Evolutionary conservation across 2,888 invertebrate genomes (phyloP), one percentile per base, ranked within the genome.

Genomic region (Eupeodes latifasciatus): DNA sequence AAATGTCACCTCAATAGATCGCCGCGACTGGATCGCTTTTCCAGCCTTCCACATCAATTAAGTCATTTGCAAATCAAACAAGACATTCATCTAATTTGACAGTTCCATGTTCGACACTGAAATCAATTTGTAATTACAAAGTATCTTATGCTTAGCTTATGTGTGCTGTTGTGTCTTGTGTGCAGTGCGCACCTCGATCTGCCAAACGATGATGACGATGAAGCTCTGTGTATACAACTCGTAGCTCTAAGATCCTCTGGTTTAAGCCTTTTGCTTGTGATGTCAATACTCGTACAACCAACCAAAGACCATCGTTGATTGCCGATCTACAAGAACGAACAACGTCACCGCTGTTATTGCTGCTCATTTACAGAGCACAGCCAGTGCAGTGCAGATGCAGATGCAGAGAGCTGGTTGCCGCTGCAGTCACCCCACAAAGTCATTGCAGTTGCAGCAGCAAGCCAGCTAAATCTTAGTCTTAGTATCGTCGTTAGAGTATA

Each of bases 81-180:
- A 89, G 89, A 89, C 89, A 89, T 89, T 89, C 85, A 89, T 89
- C 85, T 89, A 89, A 89, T 89, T 89, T 89, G 89, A 85, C 89
- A 85, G 85, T 82, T 82, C 72, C 85, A 89, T 89, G 89, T 89
- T 89, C 89, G 85, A 89, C 89, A 89, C 82, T 89, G 81, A 89
- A 89, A 89, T 85, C 89, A 89, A 89, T 89, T 89, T 89, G 89
- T 89, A 89, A 89, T 89, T 89, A 89, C 89, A 89, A 89, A 85
- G 81, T 85, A 81, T 66, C 27, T 66, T 47, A 66, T 66, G 74
- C 72, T 59, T 78, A 85, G 27, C 27, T 27, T 27, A 27, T 27
- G 27, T 27, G 27, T 27, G 27, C 27, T 27, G 27, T 27, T 27
- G 27, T 27, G 27, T 27, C 27, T 27, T 80, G 55, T 80, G 72